Evolutionary conservation across 2,797 vertebrate species (phyloP).

Genomic region (Brachymystax lenok): DNA sequence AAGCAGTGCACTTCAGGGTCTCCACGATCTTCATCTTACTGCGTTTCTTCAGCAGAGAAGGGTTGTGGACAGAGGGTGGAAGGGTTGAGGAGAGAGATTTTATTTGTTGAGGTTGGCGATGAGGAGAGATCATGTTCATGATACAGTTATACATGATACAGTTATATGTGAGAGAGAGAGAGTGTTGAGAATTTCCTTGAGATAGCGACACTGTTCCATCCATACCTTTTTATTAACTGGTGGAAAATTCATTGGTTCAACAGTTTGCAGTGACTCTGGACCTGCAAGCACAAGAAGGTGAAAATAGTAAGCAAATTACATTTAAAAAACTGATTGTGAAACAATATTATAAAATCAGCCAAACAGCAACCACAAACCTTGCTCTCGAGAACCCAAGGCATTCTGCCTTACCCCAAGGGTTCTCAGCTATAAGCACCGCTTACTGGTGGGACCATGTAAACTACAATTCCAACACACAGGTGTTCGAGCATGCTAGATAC

Average conservation of each 20-base stretch:
- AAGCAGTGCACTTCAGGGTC: slow-evolving; percentile 56
- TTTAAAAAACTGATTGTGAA: too few relatives aligned
- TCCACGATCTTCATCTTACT: slow-evolving; percentile 58
- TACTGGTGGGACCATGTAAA: too few relatives aligned
- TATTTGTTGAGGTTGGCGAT: neutral
- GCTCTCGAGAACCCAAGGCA: too few relatives aligned
- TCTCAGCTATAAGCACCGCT: too few relatives aligned
- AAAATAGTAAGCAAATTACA: too few relatives aligned
- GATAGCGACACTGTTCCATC: slow-evolving; percentile 11
- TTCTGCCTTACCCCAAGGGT: too few relatives aligned
- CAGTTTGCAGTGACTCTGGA: slow-evolving; percentile 82
- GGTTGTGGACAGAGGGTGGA: neutral
- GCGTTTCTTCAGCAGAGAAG: slow-evolving; percentile 57
- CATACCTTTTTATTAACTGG: slow-evolving; percentile 87
- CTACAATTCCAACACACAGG: too few relatives aligned
- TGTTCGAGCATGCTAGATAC: too few relatives aligned
- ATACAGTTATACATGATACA: neutral
- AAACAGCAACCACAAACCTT: neutral
- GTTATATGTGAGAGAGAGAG: neutral
- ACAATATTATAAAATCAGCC: too few relatives aligned
- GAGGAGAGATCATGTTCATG: neutral
- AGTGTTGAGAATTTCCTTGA: neutral
- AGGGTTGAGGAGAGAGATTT: neutral
- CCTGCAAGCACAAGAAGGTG: slow-evolving; percentile 52
- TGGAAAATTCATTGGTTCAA: slow-evolving; percentile 84